These are phyloP conservation scores for Bombus difficillimus DNA, from an alignment of 1,140 invertebrate genomes.

Conservation along the genomic window DNA sequence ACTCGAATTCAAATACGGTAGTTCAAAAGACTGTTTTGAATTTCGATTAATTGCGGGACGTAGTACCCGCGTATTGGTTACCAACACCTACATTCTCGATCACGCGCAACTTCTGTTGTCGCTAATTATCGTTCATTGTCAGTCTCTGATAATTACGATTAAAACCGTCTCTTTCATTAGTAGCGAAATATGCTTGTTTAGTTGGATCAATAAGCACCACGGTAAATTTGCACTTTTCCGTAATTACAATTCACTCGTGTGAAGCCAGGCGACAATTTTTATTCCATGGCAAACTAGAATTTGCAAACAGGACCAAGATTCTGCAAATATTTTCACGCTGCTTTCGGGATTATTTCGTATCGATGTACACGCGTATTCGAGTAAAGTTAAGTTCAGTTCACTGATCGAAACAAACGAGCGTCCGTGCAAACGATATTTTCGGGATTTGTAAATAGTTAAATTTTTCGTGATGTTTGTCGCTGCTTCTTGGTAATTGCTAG, in stretches of 20 bases:
- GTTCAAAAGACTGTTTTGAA: constrained; percentile 27
- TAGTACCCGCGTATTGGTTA: background rate
- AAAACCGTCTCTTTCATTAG: constrained; percentile 3
- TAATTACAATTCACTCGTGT: background rate
- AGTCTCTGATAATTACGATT: constrained; percentile 25
- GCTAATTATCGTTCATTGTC: constrained; percentile 32
- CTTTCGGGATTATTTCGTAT: background rate
- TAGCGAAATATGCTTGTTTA: background rate
- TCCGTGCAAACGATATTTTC: background rate
- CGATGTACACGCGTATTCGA: background rate
- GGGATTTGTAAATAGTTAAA: constrained; percentile 18
- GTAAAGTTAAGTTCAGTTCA: background rate
- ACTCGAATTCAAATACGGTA: background rate
- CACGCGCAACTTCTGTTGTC: constrained; percentile 31
- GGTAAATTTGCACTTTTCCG: constrained; percentile 3
- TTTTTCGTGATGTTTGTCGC: constrained; percentile 20
- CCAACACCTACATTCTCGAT: background rate
- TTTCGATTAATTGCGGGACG: constrained; percentile 30
- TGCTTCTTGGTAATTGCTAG: background rate
- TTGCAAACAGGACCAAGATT: background rate
- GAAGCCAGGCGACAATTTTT: background rate
- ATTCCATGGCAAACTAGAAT: background rate
- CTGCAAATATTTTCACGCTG: background rate
- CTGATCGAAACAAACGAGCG: constrained; percentile 46
- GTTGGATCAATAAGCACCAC: background rate